Evolutionary conservation across 1,140 invertebrate genomes (phyloP).

Genomic region (Lucilia cuprina): DNA sequence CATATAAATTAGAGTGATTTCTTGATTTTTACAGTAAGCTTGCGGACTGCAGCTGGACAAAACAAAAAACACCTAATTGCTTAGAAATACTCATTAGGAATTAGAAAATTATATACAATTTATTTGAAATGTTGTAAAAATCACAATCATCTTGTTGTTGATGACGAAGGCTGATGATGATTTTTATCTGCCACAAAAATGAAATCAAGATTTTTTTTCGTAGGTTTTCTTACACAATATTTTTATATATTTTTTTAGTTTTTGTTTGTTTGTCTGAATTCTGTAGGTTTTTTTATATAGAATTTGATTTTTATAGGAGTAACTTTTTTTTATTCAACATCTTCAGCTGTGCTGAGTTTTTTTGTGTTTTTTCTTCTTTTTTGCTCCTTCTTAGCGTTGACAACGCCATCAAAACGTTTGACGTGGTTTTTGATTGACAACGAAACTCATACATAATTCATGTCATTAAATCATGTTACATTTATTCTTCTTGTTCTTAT

Average conservation of each 20-base stretch:
- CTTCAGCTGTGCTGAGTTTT: slow-evolving; percentile 21
- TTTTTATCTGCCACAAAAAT: not conserved
- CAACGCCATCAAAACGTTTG: slow-evolving; percentile 63
- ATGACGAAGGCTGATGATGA: not conserved
- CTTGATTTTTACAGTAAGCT: not conserved
- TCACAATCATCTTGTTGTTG: not conserved
- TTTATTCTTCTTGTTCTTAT: slow-evolving; percentile 51
- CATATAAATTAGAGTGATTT: slow-evolving; percentile 20
- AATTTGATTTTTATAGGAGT: slow-evolving; percentile 21
- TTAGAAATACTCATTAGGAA: slow-evolving; percentile 2
- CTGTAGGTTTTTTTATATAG: slow-evolving; percentile 5
- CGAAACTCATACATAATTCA: slow-evolving; percentile 63
- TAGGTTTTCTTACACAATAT: not conserved
- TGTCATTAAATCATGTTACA: slow-evolving; percentile 64
- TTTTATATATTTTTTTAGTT: not conserved
- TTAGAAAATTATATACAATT: slow-evolving; percentile 9
- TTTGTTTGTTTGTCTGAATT: not conserved
- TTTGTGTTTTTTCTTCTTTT: not conserved
- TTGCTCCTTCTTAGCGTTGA: slow-evolving; percentile 50
- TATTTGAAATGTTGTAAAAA: not conserved
- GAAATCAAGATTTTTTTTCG: not conserved
- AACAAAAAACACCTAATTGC: not conserved
- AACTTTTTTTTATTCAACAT: not conserved
- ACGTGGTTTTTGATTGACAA: slow-evolving; percentile 63
- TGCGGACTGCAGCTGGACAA: not conserved